phyloP scores from a whole-genome alignment of 1,140 invertebrate species.

The Drosophila cardini region DNA sequence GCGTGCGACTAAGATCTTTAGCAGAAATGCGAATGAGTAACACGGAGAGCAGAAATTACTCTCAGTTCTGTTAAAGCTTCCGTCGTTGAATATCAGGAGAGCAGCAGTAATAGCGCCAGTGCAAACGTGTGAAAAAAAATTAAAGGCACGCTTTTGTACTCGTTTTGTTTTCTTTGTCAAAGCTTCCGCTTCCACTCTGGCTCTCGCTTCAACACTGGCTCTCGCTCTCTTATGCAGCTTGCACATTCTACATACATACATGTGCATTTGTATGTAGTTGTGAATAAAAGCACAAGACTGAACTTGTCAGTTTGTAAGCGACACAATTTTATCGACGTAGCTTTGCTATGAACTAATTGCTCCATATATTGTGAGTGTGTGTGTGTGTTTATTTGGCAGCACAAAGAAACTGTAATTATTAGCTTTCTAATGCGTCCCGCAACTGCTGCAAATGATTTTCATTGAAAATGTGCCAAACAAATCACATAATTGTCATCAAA shows the following conservation, averaged over 20 bases:
- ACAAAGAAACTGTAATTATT: constrained; percentile 43
- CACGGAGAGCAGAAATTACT: constrained; percentile 15
- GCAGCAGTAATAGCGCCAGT: not conserved
- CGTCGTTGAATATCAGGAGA: constrained; percentile 1
- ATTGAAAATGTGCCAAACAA: constrained; percentile 34
- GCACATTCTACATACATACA: constrained; percentile 5
- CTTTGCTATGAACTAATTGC: constrained; percentile 20
- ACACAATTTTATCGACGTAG: not conserved
- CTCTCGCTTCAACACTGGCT: too few species aligned
- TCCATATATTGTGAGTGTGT: constrained; percentile 2
- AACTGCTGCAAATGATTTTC: constrained; percentile 27
- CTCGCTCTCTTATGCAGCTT: constrained; percentile 4
- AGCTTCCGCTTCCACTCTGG: constrained; percentile 5
- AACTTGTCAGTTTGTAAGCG: constrained; percentile 9
- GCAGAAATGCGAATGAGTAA: constrained; percentile 41
- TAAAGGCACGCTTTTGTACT: not conserved
- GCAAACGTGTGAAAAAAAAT: constrained; percentile 12
- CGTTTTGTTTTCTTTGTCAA: constrained; percentile 3
- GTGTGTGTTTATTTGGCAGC: constrained; percentile 2
- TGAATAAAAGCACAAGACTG: constrained; percentile 5
- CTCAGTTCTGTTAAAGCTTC: constrained; percentile 11
- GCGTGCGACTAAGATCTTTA: constrained; percentile 58
- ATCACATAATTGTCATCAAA: constrained; percentile 41
- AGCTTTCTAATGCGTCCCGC: constrained; percentile 25
- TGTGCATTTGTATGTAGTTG: not conserved